phyloP scores from a whole-genome alignment of 2,888 invertebrate genomes.

The Amphipyra berbera region DNA sequence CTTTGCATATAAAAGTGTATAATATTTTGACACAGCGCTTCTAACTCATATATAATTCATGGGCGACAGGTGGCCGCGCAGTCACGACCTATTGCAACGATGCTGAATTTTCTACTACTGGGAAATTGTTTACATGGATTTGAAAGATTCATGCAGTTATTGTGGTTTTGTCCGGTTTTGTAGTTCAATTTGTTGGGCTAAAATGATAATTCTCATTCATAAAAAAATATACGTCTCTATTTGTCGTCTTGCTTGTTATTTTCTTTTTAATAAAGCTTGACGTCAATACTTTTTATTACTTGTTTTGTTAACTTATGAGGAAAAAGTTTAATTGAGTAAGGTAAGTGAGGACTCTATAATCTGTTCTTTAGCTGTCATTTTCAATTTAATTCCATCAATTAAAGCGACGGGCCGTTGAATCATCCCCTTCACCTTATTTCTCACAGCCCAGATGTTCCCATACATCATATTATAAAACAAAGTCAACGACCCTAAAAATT shows the following conservation, averaged over 20 bases:
- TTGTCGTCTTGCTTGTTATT: too few species aligned
- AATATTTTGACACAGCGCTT: constrained; percentile 43
- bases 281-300: too few species aligned
- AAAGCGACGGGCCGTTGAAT: constrained; percentile 33
- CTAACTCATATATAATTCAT: constrained; percentile 74
- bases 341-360: not conserved
- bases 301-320: too few species aligned
- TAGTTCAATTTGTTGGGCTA: not conserved
- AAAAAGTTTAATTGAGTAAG: not conserved
- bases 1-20: constrained; percentile 9
- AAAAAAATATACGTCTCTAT: too few species aligned
- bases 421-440: constrained; percentile 59
- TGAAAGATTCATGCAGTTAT: constrained; percentile 36
- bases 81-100: constrained; percentile 42
- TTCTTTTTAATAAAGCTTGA: too few species aligned
- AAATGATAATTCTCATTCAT: too few species aligned
- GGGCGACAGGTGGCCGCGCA: constrained; percentile 36
- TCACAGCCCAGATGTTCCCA: constrained; percentile 84
- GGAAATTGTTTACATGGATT: constrained; percentile 50
- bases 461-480: constrained; percentile 74
- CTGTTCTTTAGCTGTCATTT: constrained; percentile 13
- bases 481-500: constrained; percentile 85
- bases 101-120: constrained; percentile 53
- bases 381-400: constrained; percentile 33
- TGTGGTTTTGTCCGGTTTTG: constrained; percentile 16